Conservation (phyloP, 35 echinoderm and acorn worm genomes). For the Chiridota heheva region DNA sequence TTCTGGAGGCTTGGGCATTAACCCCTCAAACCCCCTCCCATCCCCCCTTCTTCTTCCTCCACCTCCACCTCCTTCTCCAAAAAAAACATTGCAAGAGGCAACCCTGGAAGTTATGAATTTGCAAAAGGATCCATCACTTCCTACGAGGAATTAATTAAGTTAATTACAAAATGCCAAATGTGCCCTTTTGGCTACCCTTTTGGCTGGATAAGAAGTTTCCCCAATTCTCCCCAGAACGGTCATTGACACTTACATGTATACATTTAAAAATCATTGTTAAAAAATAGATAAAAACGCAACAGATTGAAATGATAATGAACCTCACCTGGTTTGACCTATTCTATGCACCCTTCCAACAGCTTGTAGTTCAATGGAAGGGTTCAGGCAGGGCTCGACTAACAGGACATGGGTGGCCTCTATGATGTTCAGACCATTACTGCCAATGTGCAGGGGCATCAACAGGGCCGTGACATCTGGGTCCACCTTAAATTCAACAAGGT, state of each 20-base stretch:
- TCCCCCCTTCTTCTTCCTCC: no score
- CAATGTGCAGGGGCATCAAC: constrained; percentile 81
- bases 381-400: constrained; percentile 93
- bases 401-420: constrained; percentile 96
- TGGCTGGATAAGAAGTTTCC: not conserved
- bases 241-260: not conserved
- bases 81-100: no score
- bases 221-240: not conserved
- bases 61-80: no score
- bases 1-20: no score
- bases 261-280: not conserved
- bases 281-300: not conserved
- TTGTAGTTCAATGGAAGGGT: constrained; percentile 91
- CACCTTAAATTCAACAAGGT: constrained; percentile 88
- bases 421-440: constrained; percentile 93
- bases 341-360: constrained; percentile 94
- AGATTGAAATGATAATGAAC: not conserved
- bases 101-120: no score
- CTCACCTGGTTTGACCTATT: constrained; percentile 94
- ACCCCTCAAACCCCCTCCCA: no score
- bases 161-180: not conserved
- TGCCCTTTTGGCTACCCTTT: not conserved
- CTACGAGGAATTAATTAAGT: not conserved
- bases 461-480: constrained; percentile 62
- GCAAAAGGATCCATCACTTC: no score